Base-by-base conservation (phyloP, 1,140 invertebrate genomes). In the Druon quercuslanigerum region DNA sequence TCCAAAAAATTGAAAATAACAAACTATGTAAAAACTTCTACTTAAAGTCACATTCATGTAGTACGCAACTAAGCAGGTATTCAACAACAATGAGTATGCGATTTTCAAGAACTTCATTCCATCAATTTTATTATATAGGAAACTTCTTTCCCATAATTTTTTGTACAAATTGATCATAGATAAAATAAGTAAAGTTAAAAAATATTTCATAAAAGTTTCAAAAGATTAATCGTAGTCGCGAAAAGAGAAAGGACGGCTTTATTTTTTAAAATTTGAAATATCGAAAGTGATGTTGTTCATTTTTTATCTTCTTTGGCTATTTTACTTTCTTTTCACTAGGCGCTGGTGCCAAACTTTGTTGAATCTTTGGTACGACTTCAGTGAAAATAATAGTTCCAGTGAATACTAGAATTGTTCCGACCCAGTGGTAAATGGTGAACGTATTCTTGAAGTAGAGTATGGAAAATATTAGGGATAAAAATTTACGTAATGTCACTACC, bases 401-500 rank as follows among this genome's bases (percentile, higher is more conserved):
- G 90, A 99, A 99, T 0, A 99, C 98, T 51, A 98, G 90, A 8
- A 94, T 76, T 0, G 98, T 98, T 25, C 98, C 98, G 57, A 97
- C 85, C 98, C 98, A 99, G 88, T 99, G 99, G 66, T 93, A 93
- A 0, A 95, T 5, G 0, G 98, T 99, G 87, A 99, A 99, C 3
- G 96, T 95, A 92, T 99, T 99, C 79, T 95, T 92, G 89, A 99
- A 99, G 88, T 99, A 99, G 51, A 97, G 85, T 84, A 99, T 99
- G 2, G 98, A 99, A 87, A 99, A 96, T 17, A 99, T 90, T 56
- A 99, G 91, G 12, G 98, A 99, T 8, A 97, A 92, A 88, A 99
- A 99, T 90, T 99, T 99, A 50, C 99, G 92, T 70, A 99, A 89
- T 1, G 99, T 99, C 14, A 99, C 95, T 3, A 99, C 97, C 75